phyloP scores from a whole-genome alignment of 2,113 vertebrate species.

The Prunella himalayana region DNA sequence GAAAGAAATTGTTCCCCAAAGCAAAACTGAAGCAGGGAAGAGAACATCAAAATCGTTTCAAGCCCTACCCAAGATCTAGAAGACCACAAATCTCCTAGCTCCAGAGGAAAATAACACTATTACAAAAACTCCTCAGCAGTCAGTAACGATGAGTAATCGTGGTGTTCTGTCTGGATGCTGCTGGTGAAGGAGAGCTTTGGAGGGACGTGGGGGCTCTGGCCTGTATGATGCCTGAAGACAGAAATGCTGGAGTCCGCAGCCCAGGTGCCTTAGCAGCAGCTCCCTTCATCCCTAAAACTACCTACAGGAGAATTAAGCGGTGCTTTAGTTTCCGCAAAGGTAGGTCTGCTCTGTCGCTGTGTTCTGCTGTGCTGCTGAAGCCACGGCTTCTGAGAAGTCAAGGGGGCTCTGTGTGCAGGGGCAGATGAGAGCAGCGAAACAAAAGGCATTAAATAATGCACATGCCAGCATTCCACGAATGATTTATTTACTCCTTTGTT shows the following conservation, averaged over 20 bases:
- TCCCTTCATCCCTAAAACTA: constrained; percentile 77
- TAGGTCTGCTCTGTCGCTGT: constrained; percentile 67
- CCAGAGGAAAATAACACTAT: constrained; percentile 2
- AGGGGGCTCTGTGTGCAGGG: background rate
- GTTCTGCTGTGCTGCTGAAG: background rate
- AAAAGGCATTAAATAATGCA: background rate
- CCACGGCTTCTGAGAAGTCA: background rate
- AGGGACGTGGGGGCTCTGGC: background rate
- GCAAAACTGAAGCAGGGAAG: constrained; percentile 4
- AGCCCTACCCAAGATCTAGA: constrained; percentile 10
- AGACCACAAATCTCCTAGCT: constrained; percentile 20
- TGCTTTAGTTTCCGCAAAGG: constrained; percentile 85
- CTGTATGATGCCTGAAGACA: constrained; percentile 79
- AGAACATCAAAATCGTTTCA: background rate
- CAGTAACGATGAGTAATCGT: background rate
- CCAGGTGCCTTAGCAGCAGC: constrained; percentile 74
- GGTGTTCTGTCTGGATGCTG: constrained; percentile 4
- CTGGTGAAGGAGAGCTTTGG: constrained; percentile 33
- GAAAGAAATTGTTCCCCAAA: constrained; percentile 44
- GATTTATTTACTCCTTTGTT: constrained; percentile 38
- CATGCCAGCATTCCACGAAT: background rate
- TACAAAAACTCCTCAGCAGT: background rate
- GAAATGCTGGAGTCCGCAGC: constrained; percentile 69
- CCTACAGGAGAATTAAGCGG: constrained; percentile 82
- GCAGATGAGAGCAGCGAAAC: background rate